phyloP scores from a whole-genome alignment of 2,888 invertebrate genomes.

The Hyppa rectilinea region DNA sequence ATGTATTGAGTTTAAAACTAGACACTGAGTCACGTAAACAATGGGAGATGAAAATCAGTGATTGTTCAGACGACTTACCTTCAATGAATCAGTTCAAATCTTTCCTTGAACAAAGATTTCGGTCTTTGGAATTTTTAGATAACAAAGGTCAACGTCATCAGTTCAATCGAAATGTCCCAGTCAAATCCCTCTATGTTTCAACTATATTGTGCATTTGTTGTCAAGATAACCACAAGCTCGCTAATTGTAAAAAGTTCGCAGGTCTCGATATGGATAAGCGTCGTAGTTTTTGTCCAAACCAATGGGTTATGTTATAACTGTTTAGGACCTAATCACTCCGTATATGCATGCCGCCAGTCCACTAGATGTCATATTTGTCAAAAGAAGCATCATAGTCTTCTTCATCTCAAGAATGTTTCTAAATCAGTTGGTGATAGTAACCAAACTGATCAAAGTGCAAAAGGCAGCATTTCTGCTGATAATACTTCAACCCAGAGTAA shows the following conservation, averaged over 20 bases:
- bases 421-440: slow-evolving; percentile 5
- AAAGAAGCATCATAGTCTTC: slow-evolving; percentile 18
- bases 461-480: background rate
- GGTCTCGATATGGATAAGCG: slow-evolving; percentile 2
- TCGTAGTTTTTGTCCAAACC: slow-evolving; percentile 20
- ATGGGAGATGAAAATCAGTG: too few relatives aligned
- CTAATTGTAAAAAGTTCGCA: slow-evolving; percentile 18
- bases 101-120: slow-evolving; percentile 12
- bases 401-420: slow-evolving; percentile 14
- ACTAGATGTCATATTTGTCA: slow-evolving; percentile 3
- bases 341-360: slow-evolving; percentile 2
- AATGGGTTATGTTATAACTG: slow-evolving; percentile 22
- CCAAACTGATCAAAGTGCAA: background rate
- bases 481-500: slow-evolving; percentile 2
- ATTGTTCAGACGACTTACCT: too few relatives aligned
- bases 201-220: slow-evolving; percentile 1
- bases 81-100: slow-evolving; percentile 1
- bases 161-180: background rate
- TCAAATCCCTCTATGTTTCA: slow-evolving; percentile 7
- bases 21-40: too few relatives aligned
- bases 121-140: slow-evolving; percentile 11
- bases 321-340: background rate
- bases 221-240: slow-evolving; percentile 10
- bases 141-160: slow-evolving; percentile 2
- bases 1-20: too few relatives aligned